phyloP scores from a whole-genome alignment of 2,113 vertebrate species.

The Pachyramphus minor region DNA sequence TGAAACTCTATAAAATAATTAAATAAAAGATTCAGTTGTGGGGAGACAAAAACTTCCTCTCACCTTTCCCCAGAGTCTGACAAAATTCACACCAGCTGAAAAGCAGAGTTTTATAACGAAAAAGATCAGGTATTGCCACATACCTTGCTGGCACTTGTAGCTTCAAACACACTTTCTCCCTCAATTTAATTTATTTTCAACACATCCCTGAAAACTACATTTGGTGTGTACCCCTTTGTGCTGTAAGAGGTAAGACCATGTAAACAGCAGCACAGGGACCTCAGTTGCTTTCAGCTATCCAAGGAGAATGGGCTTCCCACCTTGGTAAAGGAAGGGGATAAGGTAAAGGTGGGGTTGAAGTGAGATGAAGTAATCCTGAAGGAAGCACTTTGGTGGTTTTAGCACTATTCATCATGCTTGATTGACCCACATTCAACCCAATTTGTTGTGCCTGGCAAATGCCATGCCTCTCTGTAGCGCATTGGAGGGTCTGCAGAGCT shows the following conservation, averaged over 20 bases:
- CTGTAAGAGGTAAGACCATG: neutral
- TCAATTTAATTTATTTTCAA: neutral
- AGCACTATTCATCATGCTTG: neutral
- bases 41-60: neutral
- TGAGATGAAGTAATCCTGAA: neutral
- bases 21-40: neutral
- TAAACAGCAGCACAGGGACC: neutral
- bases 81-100: neutral
- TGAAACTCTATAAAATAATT: neutral
- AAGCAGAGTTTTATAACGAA: neutral
- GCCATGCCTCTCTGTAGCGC: neutral
- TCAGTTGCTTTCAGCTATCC: neutral
- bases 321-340: fast-evolving
- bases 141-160: neutral
- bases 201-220: neutral
- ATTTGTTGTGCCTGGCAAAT: neutral
- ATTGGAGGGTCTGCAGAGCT: neutral
- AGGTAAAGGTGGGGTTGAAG: neutral
- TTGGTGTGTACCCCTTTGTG: neutral
- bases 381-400: neutral
- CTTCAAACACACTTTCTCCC: neutral
- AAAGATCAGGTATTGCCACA: neutral
- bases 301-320: neutral
- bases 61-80: neutral
- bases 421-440: neutral